Evolutionary conservation across 1,140 invertebrate genomes (phyloP), one percentile per base, ranked within the genome.

Genomic region (Drosophila nikananu): DNA sequence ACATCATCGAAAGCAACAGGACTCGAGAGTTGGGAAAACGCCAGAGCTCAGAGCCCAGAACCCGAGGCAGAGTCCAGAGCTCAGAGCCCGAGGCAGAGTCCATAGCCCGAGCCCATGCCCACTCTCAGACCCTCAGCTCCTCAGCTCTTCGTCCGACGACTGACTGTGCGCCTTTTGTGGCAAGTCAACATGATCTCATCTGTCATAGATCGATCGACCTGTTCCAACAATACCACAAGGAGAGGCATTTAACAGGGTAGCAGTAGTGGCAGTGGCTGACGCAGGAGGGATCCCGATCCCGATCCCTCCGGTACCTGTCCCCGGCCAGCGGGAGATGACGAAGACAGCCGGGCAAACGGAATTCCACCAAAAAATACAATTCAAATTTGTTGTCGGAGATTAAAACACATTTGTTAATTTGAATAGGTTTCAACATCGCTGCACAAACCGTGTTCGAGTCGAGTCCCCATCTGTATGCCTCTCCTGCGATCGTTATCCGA

Each of bases 201-300:
- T 90, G 86, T 90, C 86, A 90, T 90, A 90, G 86, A 90, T 90
- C 86, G 86, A 90, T 90, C 86, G 86, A 90, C 86, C 86, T 90
- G 86, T 91, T 86, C 76, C 68, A 83, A 81, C 83, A 89, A 90
- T 76, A 60, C 77, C 79, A 78, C 0, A 64, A 74, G 54, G 58
- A 61, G 60, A 46, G 73, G 66, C 81, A 57, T 86, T 86, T 86
- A 81, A 82, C 74, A 72, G 68, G 67, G 67, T 68, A 86, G 54
- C 78, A 58, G 49, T 49, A 41, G 60, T 49, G 35, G 67, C 70
- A 73, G 67, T 73, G 25, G 71, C 71, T 59, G 42, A 72, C 55
- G 51, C 81, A 83, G 81, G 77, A 84, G 81, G 82, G 48, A 42
- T 64, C 57, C 65, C 66, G 35, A 19, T 19, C 13, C 46, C 46